These are phyloP conservation scores for Euleptes europaea DNA, from an alignment of 2,113 vertebrate genomes.

Conservation along the genomic window DNA sequence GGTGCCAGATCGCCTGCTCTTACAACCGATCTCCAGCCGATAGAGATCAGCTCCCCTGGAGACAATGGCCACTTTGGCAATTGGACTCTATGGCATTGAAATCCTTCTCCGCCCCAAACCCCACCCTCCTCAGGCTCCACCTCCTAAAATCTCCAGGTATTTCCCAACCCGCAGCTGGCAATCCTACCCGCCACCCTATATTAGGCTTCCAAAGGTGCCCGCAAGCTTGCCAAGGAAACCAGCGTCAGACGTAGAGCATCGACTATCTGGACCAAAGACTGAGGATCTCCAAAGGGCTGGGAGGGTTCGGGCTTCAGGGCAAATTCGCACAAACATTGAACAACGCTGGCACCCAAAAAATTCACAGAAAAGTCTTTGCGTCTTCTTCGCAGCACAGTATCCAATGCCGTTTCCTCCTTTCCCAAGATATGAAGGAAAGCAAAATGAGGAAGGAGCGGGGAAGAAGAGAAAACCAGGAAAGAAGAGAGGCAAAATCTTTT, in stretches of 20 bases:
- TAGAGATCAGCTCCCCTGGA: no score
- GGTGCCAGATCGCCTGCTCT: no score
- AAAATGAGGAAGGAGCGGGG: conserved; percentile 52
- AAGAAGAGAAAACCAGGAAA: conserved; percentile 11
- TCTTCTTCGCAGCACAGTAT: conserved; percentile 61
- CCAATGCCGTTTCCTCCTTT: conserved; percentile 50
- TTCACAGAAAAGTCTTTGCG: conserved; percentile 58
- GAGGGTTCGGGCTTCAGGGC: conserved; percentile 57
- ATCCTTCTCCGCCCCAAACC: no score
- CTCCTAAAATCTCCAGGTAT: no score
- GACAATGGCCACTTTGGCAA: no score
- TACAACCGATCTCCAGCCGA: no score
- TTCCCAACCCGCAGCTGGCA: no score
- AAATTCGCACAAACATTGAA: conserved; percentile 61
- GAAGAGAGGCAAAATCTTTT: conserved; percentile 46
- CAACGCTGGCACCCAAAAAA: conserved; percentile 57
- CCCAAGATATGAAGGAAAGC: conserved; percentile 55
- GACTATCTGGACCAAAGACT: conserved; percentile 43
- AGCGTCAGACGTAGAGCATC: conserved; percentile 55
- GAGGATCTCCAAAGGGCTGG: conserved; percentile 62
- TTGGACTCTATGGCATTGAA: no score
- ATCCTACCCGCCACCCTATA: no score
- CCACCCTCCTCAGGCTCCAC: no score
- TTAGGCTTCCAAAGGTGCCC: no score
- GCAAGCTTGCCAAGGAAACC: conserved; percentile 49